Base-by-base conservation (phyloP, 2,113 vertebrate species). In the Zapornia atra region DNA sequence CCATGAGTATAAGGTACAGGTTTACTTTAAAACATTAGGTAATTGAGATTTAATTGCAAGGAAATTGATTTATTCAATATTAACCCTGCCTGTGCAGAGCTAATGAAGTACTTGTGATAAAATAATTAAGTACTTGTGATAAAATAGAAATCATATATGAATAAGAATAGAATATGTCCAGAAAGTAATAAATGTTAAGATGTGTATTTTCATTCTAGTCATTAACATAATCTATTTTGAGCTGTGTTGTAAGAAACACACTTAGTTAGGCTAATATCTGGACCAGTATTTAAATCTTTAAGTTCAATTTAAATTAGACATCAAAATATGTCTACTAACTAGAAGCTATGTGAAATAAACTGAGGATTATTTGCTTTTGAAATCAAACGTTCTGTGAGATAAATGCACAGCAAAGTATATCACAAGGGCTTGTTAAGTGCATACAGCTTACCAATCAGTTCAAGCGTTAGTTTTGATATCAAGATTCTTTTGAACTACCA, bases 401-500 rank as follows among this genome's bases (percentile, higher is more conserved):
- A 91, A 60, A 11, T 78, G 14, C 33, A 86, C 40, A 92, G 44
- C 48, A 90, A 59, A 66, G 4, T 61, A 14, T 72, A 53, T 73
- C 22, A 9, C 76, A 88, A 91, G 40, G n/a, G 9, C 21, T 96
- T 89, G 31, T 76, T 81, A 50, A 73, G 24, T 82, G 8, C 26
- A 81, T 8, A 7, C 1, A 18, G 48, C 18, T 93, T 87, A 80
- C 12, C 46, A 92, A 34, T 57, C 69, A 56, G 36, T 85, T 61
- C 53, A 56, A 92, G 81, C 25, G 42, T 15, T 21, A 73, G 16
- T 71, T 68, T 90, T 88, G 60, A 78, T 93, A 95, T 68, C 26
- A 40, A 56, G 9, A 86, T 91, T 29, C 21, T 91, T 97, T 95
- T 77, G 77, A 96, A 78, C 17, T 54, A 57, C 29, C n/a, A 60